These are phyloP conservation scores for Cyrtorhinus lividipennis DNA, from an alignment of 1,140 invertebrate genomes.

Conservation along the genomic window DNA sequence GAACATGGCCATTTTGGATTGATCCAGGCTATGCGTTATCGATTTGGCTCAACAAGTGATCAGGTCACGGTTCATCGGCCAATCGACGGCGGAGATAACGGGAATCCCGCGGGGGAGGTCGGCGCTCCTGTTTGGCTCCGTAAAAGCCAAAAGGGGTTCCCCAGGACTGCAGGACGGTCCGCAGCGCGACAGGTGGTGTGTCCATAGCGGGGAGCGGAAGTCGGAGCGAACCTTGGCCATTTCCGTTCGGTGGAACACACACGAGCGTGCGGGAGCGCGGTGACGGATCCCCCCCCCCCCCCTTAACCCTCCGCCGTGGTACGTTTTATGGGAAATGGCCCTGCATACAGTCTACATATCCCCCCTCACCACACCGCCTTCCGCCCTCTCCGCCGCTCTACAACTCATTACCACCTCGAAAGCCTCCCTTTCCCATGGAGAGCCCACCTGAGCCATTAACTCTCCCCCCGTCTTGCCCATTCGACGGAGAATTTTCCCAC, in stretches of 20 bases:
- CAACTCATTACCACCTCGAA: not conserved
- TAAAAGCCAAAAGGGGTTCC: too few relatives aligned
- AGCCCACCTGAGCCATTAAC: not conserved
- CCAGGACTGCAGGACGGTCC: not conserved
- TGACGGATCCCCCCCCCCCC: not conserved
- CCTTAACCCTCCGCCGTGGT: not conserved
- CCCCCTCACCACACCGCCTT: too few relatives aligned
- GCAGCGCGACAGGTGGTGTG: not conserved
- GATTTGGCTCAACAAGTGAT: too few relatives aligned
- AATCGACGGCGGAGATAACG: too few relatives aligned
- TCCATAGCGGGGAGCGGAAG: not conserved
- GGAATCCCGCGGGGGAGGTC: too few relatives aligned
- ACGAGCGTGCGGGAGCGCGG: not conserved
- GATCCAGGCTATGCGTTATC: too few relatives aligned
- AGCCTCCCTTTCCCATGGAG: not conserved
- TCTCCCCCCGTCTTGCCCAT: too few relatives aligned
- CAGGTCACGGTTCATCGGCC: too few relatives aligned
- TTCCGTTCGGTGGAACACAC: not conserved
- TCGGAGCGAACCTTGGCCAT: not conserved
- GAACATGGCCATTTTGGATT: too few relatives aligned
- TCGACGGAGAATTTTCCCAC: too few relatives aligned
- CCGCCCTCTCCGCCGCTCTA: too few relatives aligned
- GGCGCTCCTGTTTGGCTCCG: too few relatives aligned
- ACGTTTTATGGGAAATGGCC: not conserved
- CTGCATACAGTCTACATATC: not conserved